Base-by-base conservation (phyloP, 2,888 invertebrate species). In the Tachina grossa region DNA sequence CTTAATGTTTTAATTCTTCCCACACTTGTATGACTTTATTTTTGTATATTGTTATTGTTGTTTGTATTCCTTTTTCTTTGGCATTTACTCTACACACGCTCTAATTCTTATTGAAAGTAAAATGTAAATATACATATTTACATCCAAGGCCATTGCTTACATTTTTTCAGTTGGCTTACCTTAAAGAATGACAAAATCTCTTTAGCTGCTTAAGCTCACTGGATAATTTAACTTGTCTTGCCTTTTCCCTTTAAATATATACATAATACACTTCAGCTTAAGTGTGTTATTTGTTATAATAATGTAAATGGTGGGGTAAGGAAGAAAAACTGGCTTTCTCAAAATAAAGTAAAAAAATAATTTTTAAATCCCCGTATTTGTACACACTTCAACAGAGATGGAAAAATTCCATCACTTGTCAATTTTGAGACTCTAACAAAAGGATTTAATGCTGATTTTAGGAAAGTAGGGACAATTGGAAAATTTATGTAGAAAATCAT, bases 11-110 rank as follows among this genome's bases (percentile, higher is more conserved):
- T 81, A 68, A 74, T 74, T 81, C 74, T 59, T 61, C 16, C 9
- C 45, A 43, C 31, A 81, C 59, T 74, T 80, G 16, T 41, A 65
- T 22, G 31, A 22, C 22, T 39, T 53, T 65, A 57, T 31, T 63
- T 31, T 65, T 16, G 1, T 57, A 14, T 65, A 11, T 10, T 16
- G 1, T 45, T n/a, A 9, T 49, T 53, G 39, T 43, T 61, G 39
- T n/a, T 55, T 43, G 69, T 55, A 8, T 71, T 53, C 8, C 5
- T 47, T 71, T 22, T 79, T 45, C 13, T 53, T 69, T 69, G 55
- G 71, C 75, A 69, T 81, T 84, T 81, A 81, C 81, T 84, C 81
- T 84, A 81, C 78, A 85, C 81, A 78, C 71, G 78, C 78, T 75
- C 85, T 75, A 85, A 78, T 82, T 85, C 71, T 51, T 85, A 53